Evolutionary conservation across 2,888 invertebrate genomes (phyloP).

Genomic region (Chydorus sphaericus): DNA sequence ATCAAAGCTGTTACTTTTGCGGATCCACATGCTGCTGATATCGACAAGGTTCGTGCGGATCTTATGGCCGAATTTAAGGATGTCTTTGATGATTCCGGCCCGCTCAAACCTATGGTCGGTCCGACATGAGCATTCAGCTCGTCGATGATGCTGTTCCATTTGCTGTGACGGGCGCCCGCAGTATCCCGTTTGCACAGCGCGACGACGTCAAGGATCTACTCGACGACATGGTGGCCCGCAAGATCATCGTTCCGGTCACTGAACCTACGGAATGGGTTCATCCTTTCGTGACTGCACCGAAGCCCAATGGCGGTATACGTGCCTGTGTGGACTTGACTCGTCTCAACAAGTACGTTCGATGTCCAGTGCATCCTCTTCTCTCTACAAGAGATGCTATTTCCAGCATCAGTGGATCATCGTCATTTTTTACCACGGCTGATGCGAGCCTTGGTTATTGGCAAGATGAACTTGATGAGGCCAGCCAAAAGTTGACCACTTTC

Average conservation of each 20-base stretch:
- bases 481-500: not conserved
- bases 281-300: slow-evolving; percentile 17
- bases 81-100: not conserved
- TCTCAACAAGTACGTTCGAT: not conserved
- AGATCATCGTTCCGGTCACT: slow-evolving; percentile 18
- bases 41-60: not conserved
- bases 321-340: not conserved
- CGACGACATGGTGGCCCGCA: slow-evolving; percentile 15
- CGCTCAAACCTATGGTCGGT: not conserved
- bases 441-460: not conserved
- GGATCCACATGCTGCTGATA: not conserved
- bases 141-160: slow-evolving; percentile 1
- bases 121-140: not conserved
- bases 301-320: slow-evolving; percentile 13
- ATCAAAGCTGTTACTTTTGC: not conserved
- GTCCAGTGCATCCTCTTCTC: not conserved
- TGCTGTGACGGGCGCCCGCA: not conserved
- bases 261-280: slow-evolving; percentile 14
- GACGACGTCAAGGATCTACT: slow-evolving; percentile 16
- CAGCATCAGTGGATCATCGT: not conserved
- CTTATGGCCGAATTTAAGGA: not conserved
- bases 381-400: not conserved
- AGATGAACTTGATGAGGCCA: not conserved
- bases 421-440: not conserved
- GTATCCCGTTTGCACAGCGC: slow-evolving; percentile 18